Base-by-base conservation (phyloP, 2,888 invertebrate species). In the Drosophila nr. perissopoda region DNA sequence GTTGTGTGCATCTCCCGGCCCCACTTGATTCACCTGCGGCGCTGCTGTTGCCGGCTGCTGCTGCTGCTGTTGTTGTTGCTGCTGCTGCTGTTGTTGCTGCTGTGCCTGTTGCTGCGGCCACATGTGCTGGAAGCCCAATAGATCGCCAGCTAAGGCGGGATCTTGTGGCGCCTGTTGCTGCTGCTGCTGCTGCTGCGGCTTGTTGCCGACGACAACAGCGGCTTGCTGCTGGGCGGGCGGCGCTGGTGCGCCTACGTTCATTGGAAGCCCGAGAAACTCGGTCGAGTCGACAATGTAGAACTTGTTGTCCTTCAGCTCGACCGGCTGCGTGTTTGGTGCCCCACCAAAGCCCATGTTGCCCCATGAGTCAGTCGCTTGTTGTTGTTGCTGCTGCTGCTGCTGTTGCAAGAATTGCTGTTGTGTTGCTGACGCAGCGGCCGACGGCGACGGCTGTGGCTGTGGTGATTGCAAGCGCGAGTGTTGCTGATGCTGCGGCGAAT, bases 251-350 rank as follows among this genome's bases (percentile, higher is more conserved):
- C 87, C 81, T 34, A 92, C 92, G 76, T 91, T 91, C 89, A 92
- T 89, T 88, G 93, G 93, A 91, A 93, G 92, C 82, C 93, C 92
- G 70, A 93, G 90, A 82, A 93, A 93, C 76, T 93, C 93, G 64
- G 91, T 85, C 57, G 93, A 91, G 79, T 92, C 92, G 29, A 93
- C 92, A 68, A 93, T 92, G 61, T 92, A 93, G 65, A 92, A 93
- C 79, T 93, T 93, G 66, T 92, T 92, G 69, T 92, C 91, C 79
- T 93, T 92, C 10, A 86, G 75, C 67, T 91, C 92, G 25, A 89
- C 82, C 21, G 88, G 71, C 70, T 87, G 75, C 65, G 79, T 77
- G 67, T 74, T 80, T 58, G 91, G 64, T 33, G 83, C 71, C 54
- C 82, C 74, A 53, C 83, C 88, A 73, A 88, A 88, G 57, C 76